Percentiles rank a stretch among this genome's conserved stretches.
phyloP scores from a whole-genome alignment of 2,797 vertebrate species.

The Liparis tanakae region DNA sequence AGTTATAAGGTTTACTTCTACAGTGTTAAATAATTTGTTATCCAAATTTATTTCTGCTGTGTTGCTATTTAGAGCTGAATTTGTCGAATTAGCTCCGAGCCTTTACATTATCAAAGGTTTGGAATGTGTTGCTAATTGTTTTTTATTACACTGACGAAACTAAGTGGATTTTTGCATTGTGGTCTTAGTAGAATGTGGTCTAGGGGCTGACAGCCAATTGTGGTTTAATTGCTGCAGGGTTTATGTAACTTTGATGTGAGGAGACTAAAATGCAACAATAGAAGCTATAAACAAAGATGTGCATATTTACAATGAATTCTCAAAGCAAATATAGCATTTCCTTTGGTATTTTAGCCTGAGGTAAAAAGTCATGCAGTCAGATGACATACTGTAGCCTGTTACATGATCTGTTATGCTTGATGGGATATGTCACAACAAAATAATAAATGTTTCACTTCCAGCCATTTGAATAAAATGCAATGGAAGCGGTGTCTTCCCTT shows the following conservation, averaged over 20 bases:
- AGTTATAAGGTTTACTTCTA: not conserved
- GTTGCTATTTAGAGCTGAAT: not conserved
- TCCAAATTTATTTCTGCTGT: not conserved
- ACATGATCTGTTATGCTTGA: slow-evolving; percentile 5
- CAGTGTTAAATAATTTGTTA: slow-evolving; percentile 3
- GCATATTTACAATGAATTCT: not conserved
- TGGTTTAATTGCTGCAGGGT: not conserved
- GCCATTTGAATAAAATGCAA: not conserved
- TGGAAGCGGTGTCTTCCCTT: not conserved
- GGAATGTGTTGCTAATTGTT: not conserved
- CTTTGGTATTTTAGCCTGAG: not conserved
- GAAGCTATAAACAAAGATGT: not conserved
- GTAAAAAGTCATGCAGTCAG: not conserved
- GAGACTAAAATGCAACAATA: not conserved
- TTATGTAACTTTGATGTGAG: not conserved
- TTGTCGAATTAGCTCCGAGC: slow-evolving; percentile 1
- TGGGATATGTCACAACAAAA: slow-evolving; percentile 3
- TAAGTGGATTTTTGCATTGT: not conserved
- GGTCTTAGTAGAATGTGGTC: not conserved
- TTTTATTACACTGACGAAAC: not conserved
- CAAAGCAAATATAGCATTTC: not conserved
- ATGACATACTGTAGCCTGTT: not conserved
- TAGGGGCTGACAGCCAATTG: not conserved
- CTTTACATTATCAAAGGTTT: not conserved
- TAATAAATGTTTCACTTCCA: not conserved